Percentiles rank a stretch among this genome's conserved stretches.
These are phyloP conservation scores for Tridacna crocea DNA, from an alignment of 2,888 invertebrate species.

Conservation along the genomic window DNA sequence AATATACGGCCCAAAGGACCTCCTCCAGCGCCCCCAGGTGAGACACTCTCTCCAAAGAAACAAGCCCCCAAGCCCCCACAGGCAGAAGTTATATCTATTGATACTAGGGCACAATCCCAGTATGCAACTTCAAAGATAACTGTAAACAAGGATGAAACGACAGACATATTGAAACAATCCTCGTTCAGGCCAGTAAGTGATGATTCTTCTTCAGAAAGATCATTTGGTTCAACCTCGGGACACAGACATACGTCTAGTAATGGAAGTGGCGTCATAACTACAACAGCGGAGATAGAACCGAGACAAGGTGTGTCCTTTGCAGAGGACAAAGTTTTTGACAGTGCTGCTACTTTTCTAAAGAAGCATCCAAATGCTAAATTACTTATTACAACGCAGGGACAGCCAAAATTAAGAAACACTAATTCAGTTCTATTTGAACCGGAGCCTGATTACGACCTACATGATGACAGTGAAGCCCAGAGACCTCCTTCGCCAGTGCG, in stretches of 20 bases:
- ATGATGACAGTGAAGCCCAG: slow-evolving; percentile 62
- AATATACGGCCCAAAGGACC: slow-evolving; percentile 62
- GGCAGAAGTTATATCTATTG: slow-evolving; percentile 74
- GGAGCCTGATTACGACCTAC: slow-evolving; percentile 76
- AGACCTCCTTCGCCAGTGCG: slow-evolving; percentile 40
- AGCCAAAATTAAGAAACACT: slow-evolving; percentile 60
- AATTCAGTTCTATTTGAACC: slow-evolving; percentile 72
- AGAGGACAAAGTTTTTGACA: slow-evolving; percentile 76
- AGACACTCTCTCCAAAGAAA: slow-evolving; percentile 61
- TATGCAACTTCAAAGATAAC: slow-evolving; percentile 68
- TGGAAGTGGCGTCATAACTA: slow-evolving; percentile 3
- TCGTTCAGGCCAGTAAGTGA: slow-evolving; percentile 92
- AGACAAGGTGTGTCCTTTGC: slow-evolving; percentile 75
- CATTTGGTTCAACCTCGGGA: slow-evolving; percentile 86
- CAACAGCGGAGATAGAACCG: not conserved
- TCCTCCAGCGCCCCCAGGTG: slow-evolving; percentile 69
- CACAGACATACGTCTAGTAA: slow-evolving; percentile 39
- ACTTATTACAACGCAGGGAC: slow-evolving; percentile 76
- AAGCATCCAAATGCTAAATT: slow-evolving; percentile 79
- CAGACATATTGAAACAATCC: slow-evolving; percentile 85
- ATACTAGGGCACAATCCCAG: slow-evolving; percentile 63
- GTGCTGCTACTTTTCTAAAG: slow-evolving; percentile 76
- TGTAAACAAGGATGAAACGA: slow-evolving; percentile 44
- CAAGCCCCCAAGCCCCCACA: slow-evolving; percentile 69
- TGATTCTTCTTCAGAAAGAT: slow-evolving; percentile 89